These are phyloP conservation scores for Penaeus chinensis DNA, from an alignment of 1,140 invertebrate species.

Conservation along the genomic window DNA sequence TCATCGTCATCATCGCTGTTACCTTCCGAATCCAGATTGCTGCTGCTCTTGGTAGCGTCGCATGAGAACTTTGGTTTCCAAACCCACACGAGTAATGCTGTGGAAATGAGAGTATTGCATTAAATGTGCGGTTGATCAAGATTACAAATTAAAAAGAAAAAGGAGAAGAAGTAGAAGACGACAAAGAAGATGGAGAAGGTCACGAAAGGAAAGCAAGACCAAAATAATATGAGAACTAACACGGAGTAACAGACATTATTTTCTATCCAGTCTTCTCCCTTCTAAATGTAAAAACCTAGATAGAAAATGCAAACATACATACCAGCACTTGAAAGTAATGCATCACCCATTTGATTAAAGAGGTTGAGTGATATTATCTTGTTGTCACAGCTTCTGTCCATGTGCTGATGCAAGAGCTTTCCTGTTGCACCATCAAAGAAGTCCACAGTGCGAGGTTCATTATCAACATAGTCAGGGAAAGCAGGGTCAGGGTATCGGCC, in stretches of 20 bases:
- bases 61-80: too few relatives aligned
- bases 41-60: too few relatives aligned
- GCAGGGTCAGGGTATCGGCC: constrained; percentile 67
- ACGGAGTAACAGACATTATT: neutral
- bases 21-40: too few relatives aligned
- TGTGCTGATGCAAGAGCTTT: constrained; percentile 64
- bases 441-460: constrained; percentile 66
- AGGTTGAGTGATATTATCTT: constrained; percentile 67
- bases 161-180: too few relatives aligned
- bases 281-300: neutral
- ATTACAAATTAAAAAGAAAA: too few relatives aligned
- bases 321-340: constrained; percentile 66
- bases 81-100: too few relatives aligned
- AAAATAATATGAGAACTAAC: too few relatives aligned
- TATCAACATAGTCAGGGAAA: constrained; percentile 59
- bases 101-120: too few relatives aligned
- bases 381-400: constrained; percentile 60
- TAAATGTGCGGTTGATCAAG: too few relatives aligned
- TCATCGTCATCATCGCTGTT: too few relatives aligned
- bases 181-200: too few relatives aligned
- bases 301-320: constrained; percentile 39
- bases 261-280: neutral
- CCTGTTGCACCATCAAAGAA: constrained; percentile 67
- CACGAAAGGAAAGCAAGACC: too few relatives aligned
- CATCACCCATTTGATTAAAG: constrained; percentile 65